These are phyloP conservation scores for Gopherus flavomarginatus DNA, from an alignment of 2,113 vertebrate species.

Conservation along the genomic window DNA sequence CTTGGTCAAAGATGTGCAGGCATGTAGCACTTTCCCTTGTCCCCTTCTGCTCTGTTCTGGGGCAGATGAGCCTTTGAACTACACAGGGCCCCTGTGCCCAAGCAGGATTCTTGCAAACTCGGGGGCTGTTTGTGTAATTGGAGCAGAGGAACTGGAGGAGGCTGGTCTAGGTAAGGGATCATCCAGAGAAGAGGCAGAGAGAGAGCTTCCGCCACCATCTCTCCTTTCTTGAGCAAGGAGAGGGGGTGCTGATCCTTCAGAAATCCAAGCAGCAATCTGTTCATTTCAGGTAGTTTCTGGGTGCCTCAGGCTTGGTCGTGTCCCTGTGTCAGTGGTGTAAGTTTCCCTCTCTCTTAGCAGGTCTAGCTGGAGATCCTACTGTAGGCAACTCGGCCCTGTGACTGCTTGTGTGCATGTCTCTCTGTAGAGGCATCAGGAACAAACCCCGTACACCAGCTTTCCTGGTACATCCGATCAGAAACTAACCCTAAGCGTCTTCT, in stretches of 20 bases:
- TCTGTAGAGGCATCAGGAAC: background rate
- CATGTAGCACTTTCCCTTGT: background rate
- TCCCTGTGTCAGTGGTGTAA: background rate
- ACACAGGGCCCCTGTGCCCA: accelerated
- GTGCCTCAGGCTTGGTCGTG: background rate
- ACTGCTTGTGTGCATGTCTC: background rate
- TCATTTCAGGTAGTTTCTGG: background rate
- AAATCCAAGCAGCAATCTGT: background rate
- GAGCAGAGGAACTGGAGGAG: background rate
- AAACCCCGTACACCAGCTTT: background rate
- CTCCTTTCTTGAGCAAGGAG: background rate
- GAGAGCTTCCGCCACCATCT: background rate
- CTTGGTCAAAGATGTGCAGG: background rate
- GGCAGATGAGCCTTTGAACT: background rate
- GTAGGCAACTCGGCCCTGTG: background rate
- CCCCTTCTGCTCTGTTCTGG: background rate
- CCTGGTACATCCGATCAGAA: background rate
- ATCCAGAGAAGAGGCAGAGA: no score
- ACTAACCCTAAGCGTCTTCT: accelerated
- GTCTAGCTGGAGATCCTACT: background rate
- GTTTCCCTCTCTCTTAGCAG: no score
- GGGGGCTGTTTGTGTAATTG: accelerated
- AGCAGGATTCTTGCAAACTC: background rate
- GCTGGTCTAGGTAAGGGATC: background rate
- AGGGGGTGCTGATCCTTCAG: background rate